Conservation (phyloP, 2,113 vertebrate genomes). For the Myotis brandtii region DNA sequence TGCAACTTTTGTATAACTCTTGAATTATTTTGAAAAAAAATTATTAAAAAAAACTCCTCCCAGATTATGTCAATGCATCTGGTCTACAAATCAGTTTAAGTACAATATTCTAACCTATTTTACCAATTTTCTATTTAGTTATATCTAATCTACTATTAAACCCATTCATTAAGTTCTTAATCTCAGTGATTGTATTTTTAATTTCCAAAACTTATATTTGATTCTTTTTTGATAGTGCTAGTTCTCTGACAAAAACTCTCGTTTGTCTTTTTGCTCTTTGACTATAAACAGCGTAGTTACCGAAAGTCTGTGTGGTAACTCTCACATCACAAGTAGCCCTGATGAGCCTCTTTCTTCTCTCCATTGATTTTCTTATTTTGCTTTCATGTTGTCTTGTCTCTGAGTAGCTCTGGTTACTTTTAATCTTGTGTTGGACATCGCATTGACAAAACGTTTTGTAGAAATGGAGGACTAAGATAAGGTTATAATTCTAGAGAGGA, state of each 20-base stretch:
- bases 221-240: neutral
- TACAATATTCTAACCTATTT: neutral
- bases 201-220: constrained; percentile 15
- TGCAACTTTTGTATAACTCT: neutral
- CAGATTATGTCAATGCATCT: neutral
- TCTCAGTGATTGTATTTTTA: constrained; percentile 30
- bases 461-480: neutral
- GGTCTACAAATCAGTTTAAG: neutral
- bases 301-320: neutral
- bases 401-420: constrained; percentile 22
- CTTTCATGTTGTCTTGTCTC: neutral
- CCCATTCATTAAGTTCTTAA: neutral
- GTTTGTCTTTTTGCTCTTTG: neutral
- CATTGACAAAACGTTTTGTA: constrained; percentile 1
- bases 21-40: neutral
- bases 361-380: neutral
- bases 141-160: neutral
- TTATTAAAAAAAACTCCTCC: neutral
- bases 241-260: neutral
- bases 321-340: neutral
- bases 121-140: neutral
- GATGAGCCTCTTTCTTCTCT: neutral
- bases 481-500: constrained; percentile 45
- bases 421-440: neutral
- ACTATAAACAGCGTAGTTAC: neutral